Conservation (phyloP, 2,888 invertebrate genomes). For the Mantis religiosa region DNA sequence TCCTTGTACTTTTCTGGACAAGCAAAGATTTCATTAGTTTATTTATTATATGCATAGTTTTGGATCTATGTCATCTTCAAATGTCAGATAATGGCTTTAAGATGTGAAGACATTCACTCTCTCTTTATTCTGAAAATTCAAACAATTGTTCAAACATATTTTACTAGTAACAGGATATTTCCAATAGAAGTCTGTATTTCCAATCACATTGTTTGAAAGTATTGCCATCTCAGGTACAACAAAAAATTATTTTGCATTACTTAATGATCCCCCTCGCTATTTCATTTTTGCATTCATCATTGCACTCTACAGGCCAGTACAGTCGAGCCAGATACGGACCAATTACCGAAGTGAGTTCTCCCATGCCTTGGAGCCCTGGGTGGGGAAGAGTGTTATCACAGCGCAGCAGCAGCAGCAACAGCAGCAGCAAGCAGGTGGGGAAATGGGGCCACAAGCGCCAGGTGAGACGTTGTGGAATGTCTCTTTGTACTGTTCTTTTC, state of each 20-base stretch:
- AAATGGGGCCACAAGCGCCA: constrained; percentile 12
- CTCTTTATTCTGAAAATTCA: too few species aligned
- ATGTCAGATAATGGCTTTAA: too few species aligned
- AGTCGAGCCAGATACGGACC: constrained; percentile 51
- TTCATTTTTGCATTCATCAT: background rate
- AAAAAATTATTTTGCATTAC: background rate
- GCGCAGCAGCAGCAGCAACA: constrained; percentile 20
- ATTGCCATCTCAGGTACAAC: too few species aligned
- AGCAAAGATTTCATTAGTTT: too few species aligned
- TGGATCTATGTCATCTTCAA: too few species aligned
- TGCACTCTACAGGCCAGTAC: constrained; percentile 46
- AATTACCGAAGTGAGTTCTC: constrained; percentile 63
- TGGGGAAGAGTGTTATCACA: constrained; percentile 42
- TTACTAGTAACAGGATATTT: too few species aligned
- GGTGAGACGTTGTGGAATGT: constrained; percentile 16
- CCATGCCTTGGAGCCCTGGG: constrained; percentile 58
- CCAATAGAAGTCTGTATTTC: too few species aligned
- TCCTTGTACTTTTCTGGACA: too few species aligned
- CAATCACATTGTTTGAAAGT: too few species aligned
- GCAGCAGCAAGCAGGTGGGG: constrained; percentile 24
- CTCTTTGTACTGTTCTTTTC: background rate
- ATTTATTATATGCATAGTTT: too few species aligned
- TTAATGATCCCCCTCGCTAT: background rate
- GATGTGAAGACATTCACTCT: too few species aligned
- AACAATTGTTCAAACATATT: too few species aligned